Evolutionary conservation across 2,797 vertebrate genomes (phyloP).

Genomic region (Melanotaenia trifasciata): DNA sequence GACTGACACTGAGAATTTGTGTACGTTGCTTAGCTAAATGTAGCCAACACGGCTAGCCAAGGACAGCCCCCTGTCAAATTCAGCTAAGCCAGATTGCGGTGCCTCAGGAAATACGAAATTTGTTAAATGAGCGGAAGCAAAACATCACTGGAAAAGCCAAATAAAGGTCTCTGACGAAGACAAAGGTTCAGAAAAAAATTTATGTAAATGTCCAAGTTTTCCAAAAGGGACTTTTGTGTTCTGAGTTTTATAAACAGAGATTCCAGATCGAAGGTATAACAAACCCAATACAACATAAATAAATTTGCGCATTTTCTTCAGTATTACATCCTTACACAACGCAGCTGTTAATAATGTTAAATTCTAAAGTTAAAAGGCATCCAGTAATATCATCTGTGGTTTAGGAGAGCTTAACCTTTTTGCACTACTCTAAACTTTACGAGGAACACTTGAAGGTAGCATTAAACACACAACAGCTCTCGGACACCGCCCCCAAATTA

Average conservation of each 20-base stretch:
- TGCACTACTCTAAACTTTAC: neutral
- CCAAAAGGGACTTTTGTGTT: neutral
- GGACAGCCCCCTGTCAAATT: slow-evolving; percentile 61
- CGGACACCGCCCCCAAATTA: slow-evolving; percentile 2
- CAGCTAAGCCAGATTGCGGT: neutral
- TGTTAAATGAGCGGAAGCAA: fast-evolving
- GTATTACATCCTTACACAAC: fast-evolving
- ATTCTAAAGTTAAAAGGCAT: neutral
- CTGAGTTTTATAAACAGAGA: neutral
- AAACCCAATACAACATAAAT: neutral
- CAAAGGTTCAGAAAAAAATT: fast-evolving
- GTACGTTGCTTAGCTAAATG: slow-evolving; percentile 41
- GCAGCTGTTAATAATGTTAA: fast-evolving
- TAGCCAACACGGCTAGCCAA: slow-evolving; percentile 48
- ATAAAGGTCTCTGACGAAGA: neutral
- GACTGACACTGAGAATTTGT: slow-evolving; percentile 1
- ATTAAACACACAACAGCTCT: neutral
- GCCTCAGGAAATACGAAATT: slow-evolving; percentile 9
- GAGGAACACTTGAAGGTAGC: slow-evolving; percentile 27
- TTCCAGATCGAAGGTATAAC: fast-evolving
- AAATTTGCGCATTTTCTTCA: neutral
- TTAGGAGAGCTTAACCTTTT: neutral
- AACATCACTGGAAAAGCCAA: fast-evolving
- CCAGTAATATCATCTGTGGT: neutral
- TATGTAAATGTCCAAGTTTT: neutral